Evolutionary conservation across 2,888 invertebrate species (phyloP).

Genomic region (Eudasyphora cyanicolor): DNA sequence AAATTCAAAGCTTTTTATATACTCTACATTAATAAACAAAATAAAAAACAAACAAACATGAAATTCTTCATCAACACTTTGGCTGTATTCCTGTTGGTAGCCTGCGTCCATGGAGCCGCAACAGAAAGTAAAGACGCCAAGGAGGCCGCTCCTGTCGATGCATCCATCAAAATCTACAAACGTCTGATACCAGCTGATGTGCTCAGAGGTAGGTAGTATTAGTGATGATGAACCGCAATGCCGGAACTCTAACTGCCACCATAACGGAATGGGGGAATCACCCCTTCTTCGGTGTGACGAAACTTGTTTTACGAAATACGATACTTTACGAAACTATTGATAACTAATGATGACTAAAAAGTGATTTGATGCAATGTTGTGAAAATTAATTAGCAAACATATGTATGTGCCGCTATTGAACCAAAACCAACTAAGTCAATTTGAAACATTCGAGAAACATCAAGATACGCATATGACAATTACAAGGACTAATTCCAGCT

Average conservation of each 20-base stretch:
- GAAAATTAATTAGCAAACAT: not conserved
- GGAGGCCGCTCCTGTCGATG: not conserved
- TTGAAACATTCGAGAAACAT: no score
- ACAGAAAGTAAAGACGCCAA: constrained; percentile 44
- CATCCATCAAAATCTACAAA: constrained; percentile 86
- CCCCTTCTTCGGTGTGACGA: not conserved
- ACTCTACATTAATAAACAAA: not conserved
- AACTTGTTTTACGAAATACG: not conserved
- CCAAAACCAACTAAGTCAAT: not conserved
- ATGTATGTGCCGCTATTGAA: no score
- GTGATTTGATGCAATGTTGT: not conserved
- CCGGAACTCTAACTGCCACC: not conserved
- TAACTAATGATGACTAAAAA: not conserved
- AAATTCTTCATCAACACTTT: constrained; percentile 19
- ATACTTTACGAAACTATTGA: not conserved
- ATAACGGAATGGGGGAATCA: not conserved
- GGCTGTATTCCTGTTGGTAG: constrained; percentile 38
- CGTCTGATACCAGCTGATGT: constrained; percentile 94
- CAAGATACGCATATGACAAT: no score
- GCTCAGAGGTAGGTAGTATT: constrained; percentile 86
- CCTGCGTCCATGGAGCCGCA: constrained; percentile 35
- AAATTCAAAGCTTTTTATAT: constrained; percentile 16
- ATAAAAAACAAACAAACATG: constrained; percentile 42
- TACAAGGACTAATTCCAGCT: no score
- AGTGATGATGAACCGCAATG: not conserved